Conservation (phyloP, 2,797 vertebrate genomes). For the Myiotriccus ornatus region DNA sequence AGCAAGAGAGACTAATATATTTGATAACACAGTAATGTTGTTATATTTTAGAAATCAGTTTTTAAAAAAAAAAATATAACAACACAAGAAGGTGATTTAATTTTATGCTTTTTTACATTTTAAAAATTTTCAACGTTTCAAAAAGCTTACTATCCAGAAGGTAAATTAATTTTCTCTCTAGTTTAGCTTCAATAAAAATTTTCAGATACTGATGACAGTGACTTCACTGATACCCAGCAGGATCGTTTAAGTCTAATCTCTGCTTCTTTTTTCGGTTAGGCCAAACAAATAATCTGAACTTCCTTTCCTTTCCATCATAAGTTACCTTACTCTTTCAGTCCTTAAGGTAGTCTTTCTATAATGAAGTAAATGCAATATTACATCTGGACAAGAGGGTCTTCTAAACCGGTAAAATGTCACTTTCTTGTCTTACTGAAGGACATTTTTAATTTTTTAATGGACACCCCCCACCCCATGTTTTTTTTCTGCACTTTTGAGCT, state of each 20-base stretch:
- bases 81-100: background rate
- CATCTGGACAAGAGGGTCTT: background rate
- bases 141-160: background rate
- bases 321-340: background rate
- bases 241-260: background rate
- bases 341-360: background rate
- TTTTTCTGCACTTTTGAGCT: background rate
- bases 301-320: background rate
- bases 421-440: background rate
- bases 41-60: background rate
- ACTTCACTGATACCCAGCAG: background rate
- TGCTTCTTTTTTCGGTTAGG: background rate
- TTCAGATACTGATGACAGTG: background rate
- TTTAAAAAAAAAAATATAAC: background rate
- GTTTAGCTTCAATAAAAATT: background rate
- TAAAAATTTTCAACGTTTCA: background rate
- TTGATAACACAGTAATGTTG: background rate
- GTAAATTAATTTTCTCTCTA: background rate
- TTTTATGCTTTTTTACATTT: background rate
- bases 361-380: background rate
- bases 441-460: background rate
- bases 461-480: background rate
- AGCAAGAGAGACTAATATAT: background rate
- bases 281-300: background rate
- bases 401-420: background rate